Evolutionary conservation across 2,113 vertebrate species (phyloP).

Genomic region (Chrysemys picta): DNA sequence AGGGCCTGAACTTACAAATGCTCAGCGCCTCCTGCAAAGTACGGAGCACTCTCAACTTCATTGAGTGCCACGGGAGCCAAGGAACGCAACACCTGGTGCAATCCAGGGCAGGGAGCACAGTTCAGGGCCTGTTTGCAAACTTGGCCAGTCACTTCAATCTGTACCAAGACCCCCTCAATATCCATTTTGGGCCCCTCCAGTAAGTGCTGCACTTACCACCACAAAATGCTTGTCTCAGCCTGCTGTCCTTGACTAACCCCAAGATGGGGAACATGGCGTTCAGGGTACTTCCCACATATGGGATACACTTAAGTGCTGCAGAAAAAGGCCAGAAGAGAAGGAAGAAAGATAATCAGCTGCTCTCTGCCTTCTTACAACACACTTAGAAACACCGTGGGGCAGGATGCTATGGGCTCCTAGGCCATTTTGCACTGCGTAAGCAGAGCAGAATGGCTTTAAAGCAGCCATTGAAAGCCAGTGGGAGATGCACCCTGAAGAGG

Average conservation of each 20-base stretch:
- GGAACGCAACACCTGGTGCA: too few relatives aligned
- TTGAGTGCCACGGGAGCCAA: too few relatives aligned
- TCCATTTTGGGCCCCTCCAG: too few relatives aligned
- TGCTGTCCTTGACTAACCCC: constrained; percentile 30
- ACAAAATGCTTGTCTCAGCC: constrained; percentile 51
- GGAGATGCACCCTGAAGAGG: background rate
- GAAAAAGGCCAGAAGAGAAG: background rate
- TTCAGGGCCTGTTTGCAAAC: too few relatives aligned
- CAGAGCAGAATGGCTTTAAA: background rate
- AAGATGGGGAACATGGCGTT: constrained; percentile 65
- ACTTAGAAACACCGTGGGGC: background rate
- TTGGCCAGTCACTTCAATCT: too few relatives aligned
- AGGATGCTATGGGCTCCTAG: background rate
- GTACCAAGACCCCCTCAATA: too few relatives aligned
- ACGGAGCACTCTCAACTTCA: too few relatives aligned
- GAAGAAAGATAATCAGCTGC: background rate
- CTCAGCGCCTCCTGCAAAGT: too few relatives aligned
- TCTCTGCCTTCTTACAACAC: background rate
- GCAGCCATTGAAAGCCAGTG: background rate
- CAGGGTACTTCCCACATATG: constrained; percentile 65
- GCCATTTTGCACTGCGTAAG: background rate
- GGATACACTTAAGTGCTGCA: constrained; percentile 51
- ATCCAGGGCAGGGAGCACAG: too few relatives aligned
- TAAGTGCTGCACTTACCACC: background rate
- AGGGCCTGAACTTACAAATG: too few relatives aligned